Conservation (phyloP, 2,113 vertebrate genomes). For the Poeciliopsis occidentalis region DNA sequence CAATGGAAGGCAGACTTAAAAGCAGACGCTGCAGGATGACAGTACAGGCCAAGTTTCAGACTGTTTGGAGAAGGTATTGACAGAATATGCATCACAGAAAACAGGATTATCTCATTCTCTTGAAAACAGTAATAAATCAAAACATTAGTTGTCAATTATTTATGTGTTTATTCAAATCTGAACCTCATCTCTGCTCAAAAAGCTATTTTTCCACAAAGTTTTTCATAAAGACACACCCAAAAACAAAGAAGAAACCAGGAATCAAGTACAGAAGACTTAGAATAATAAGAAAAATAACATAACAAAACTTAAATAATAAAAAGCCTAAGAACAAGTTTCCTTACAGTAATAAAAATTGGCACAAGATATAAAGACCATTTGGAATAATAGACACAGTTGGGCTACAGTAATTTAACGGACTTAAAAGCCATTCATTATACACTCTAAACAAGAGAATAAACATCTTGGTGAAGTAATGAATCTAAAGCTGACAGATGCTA, state of each 20-base stretch:
- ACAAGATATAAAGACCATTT: slow-evolving; percentile 26
- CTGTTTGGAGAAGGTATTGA: too few relatives aligned
- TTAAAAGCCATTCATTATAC: slow-evolving; percentile 11
- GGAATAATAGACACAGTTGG: slow-evolving; percentile 18
- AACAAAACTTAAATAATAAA: slow-evolving; percentile 20
- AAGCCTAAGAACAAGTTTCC: slow-evolving; percentile 3
- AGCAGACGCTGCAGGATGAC: neutral
- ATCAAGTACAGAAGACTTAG: slow-evolving; percentile 25
- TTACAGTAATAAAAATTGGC: slow-evolving; percentile 56
- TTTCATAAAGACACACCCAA: slow-evolving; percentile 38
- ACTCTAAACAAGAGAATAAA: slow-evolving; percentile 21
- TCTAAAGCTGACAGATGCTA: neutral
- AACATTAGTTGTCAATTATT: slow-evolving; percentile 2
- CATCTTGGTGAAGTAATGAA: slow-evolving; percentile 17
- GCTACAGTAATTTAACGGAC: slow-evolving; percentile 26
- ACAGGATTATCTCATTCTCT: neutral
- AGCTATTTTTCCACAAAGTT: slow-evolving; percentile 29
- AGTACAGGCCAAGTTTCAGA: neutral
- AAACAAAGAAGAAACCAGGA: slow-evolving; percentile 36
- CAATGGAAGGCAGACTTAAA: neutral
- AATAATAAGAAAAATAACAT: neutral
- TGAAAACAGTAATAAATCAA: slow-evolving; percentile 2
- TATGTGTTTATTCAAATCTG: slow-evolving; percentile 66
- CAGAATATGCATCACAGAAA: neutral
- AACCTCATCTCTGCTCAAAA: slow-evolving; percentile 58